These are phyloP conservation scores for Pantherophis guttatus DNA, from an alignment of 2,113 vertebrate species.

Conservation along the genomic window DNA sequence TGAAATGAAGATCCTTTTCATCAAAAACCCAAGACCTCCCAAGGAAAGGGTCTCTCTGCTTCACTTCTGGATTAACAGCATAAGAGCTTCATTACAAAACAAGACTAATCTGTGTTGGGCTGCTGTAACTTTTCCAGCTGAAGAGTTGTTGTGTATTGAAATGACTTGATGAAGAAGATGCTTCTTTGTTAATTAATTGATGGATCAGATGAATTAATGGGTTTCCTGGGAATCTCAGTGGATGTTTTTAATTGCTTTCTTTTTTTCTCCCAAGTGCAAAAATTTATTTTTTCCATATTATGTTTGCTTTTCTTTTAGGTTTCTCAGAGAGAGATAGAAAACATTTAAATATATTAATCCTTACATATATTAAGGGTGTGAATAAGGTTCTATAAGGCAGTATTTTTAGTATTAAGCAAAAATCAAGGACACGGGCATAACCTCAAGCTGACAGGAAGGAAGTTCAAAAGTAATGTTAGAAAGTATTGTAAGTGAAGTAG, in stretches of 20 bases:
- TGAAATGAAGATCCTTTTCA: slow-evolving; percentile 47
- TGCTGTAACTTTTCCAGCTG: slow-evolving; percentile 41
- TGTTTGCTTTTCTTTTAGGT: slow-evolving; percentile 32
- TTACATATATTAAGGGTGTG: neutral
- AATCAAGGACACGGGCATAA: neutral
- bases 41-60: slow-evolving; percentile 62
- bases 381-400: neutral
- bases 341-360: no score
- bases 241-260: slow-evolving; percentile 45
- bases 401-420: neutral
- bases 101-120: slow-evolving; percentile 31
- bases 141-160: slow-evolving; percentile 46
- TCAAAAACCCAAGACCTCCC: slow-evolving; percentile 58
- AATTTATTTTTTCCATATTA: slow-evolving; percentile 31
- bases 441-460: neutral
- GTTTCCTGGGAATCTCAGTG: slow-evolving; percentile 46
- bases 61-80: slow-evolving; percentile 47
- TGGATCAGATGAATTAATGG: slow-evolving; percentile 29
- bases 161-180: slow-evolving; percentile 37
- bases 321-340: neutral
- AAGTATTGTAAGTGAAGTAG: neutral
- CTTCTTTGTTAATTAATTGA: slow-evolving; percentile 59
- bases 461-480: neutral
- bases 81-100: slow-evolving; percentile 48
- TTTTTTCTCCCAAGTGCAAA: neutral